Evolutionary conservation across 1,140 invertebrate species (phyloP), one percentile per base, ranked within the genome.

Genomic region (Lasioglossum albipes): DNA sequence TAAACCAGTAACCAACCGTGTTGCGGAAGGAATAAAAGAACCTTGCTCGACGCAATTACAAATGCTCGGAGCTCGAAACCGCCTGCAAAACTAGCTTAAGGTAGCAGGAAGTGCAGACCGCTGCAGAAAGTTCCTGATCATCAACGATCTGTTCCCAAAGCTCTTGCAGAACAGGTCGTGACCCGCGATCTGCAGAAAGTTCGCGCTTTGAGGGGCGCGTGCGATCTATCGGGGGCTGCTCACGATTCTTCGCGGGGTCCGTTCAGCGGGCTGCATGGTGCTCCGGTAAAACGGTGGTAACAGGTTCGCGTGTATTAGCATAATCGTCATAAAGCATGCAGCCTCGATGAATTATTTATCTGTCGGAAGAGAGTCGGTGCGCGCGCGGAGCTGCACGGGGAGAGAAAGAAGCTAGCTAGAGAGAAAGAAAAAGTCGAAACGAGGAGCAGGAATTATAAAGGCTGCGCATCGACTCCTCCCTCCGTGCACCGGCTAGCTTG

Each of bases 321-420:
- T 87, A 87, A 87, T 87, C 86, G 85, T 87, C 86, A 87, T 87
- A 87, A 87, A 87, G 86, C 86, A 87, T 87, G 86, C 86, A 87
- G 83, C 76, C 86, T 84, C 86, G 79, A 87, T 87, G 86, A 87
- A 87, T 87, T 87, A 87, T 87, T 87, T 87, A 87, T 87, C 83
- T 77, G 82, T 87, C 85, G 86, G 86, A 84, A 84, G 82, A 77
- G 64, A 77, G 64, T 75, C 54, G 70, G 65, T 65, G 66, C 22
- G 68, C 75, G 71, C 12, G 67, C 64, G 66, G 73, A 67, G 68
- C 64, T 41, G 22, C n/a, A 31, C 45, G 16, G 49, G 68, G 61
- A 9, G 16, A 20, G 31, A 10, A 13, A 13, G 2, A 10, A 49
- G 10, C 45, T 2, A 49, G 45, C 10, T 3, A 49, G 9, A 49